Conservation (phyloP, 2,888 invertebrate species). For the Carterocephalus palaemon region DNA sequence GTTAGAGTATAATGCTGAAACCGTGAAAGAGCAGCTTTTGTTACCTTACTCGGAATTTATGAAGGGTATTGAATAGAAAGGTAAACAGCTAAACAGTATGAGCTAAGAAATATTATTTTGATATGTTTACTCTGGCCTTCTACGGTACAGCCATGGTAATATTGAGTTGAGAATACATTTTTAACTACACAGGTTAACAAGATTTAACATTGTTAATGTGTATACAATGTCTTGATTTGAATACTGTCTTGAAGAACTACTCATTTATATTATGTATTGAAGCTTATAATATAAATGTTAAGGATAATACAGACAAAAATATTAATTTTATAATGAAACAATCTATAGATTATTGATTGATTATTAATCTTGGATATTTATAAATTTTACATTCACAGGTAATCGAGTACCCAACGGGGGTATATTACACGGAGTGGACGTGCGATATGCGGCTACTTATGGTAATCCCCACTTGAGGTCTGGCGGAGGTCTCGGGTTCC, state of each 20-base stretch:
- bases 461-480: slow-evolving; percentile 92
- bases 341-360: too few relatives aligned
- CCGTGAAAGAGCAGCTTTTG: slow-evolving; percentile 18
- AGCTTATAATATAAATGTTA: too few relatives aligned
- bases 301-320: too few relatives aligned
- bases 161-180: background rate
- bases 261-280: too few relatives aligned
- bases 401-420: slow-evolving; percentile 64
- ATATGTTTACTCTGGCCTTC: slow-evolving; percentile 1
- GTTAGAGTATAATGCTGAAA: slow-evolving; percentile 21
- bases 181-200: too few relatives aligned
- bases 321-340: slow-evolving; percentile 1
- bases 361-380: too few relatives aligned
- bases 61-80: slow-evolving; percentile 19
- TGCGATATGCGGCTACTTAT: slow-evolving; percentile 92
- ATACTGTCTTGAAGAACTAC: too few relatives aligned
- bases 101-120: slow-evolving; percentile 7
- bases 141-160: background rate
- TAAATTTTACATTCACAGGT: slow-evolving; percentile 32
- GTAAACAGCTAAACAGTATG: slow-evolving; percentile 15
- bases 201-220: too few relatives aligned
- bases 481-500: slow-evolving; percentile 75
- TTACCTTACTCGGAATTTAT: slow-evolving; percentile 23
- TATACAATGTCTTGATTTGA: too few relatives aligned
- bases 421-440: slow-evolving; percentile 82